Base-by-base conservation (phyloP, 1,140 invertebrate genomes). In the Agrilus planipennis region DNA sequence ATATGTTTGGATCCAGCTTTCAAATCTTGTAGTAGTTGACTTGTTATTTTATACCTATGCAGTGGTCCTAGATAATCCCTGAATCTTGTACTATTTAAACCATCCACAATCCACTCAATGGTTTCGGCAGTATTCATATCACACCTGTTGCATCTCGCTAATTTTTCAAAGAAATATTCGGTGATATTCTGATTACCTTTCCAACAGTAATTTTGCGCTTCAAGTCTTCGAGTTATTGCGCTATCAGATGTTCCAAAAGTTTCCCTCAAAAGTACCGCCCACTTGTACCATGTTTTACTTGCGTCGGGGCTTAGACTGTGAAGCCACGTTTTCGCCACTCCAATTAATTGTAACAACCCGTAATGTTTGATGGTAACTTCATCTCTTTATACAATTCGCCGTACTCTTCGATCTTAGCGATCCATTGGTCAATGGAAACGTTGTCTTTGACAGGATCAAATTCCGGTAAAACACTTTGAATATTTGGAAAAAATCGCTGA, bases 161-260 rank as follows among this genome's bases (percentile, higher is more conserved):
- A 21, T 6, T 34, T 34, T 34, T 34, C 32, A 34, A 34, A 34
- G 19, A 5, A 34, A 12, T 34, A 34, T 19, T 34, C 32, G 11
- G 12, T 12, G 19, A 34, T 34, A 34, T 34, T 7, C 12, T 34
- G 32, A 34, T 34, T 34, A 9, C 7, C 4, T 15, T 21, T 34
- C 32, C 32, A 34, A 17, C 19, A 17, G 15, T 34, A 34, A 21
- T 34, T 34, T 34, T 34, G 9, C 9, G 32, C 32, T 21, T 17
- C 32, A 6, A 34, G 11, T 34, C 32, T 5, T 9, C 16, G 12
- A 16, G 6, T 16, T 5, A 34, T 18, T 4, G 6, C 16, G 19
- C 32, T 34, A 4, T 17, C 16, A 4, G 4, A 14, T 4, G 6
- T 9, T 23, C 18, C 4, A 37, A 37, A 37, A 5, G 23, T 37